These are phyloP conservation scores for Melanargia galathea DNA, from an alignment of 2,888 invertebrate species.

Conservation along the genomic window DNA sequence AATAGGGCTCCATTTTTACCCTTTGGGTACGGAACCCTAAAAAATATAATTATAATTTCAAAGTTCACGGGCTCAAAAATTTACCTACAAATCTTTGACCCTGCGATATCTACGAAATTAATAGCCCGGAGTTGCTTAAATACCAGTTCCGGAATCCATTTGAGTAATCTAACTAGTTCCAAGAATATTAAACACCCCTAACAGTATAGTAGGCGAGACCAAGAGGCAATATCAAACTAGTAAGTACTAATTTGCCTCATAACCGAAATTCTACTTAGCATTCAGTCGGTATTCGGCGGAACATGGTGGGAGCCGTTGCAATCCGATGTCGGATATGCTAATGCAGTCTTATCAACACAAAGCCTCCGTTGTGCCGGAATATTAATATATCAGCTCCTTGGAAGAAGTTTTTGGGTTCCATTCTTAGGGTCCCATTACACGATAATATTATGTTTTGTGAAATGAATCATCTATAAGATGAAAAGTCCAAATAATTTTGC, in stretches of 20 bases:
- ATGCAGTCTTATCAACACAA: slow-evolving; percentile 33
- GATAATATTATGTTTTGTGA: too few species aligned
- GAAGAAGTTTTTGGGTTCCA: slow-evolving; percentile 27
- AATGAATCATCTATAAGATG: too few species aligned
- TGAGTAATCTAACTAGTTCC: not conserved
- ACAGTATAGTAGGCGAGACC: slow-evolving; percentile 1
- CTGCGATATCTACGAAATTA: too few species aligned
- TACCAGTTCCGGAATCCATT: not conserved
- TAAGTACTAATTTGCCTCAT: slow-evolving; percentile 34
- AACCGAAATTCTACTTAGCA: slow-evolving; percentile 36
- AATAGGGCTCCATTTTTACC: too few species aligned
- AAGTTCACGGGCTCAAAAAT: too few species aligned
- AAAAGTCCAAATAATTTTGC: too few species aligned
- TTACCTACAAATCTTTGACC: too few species aligned
- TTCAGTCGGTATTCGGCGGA: slow-evolving; percentile 29
- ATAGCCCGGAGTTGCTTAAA: not conserved
- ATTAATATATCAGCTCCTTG: slow-evolving; percentile 33
- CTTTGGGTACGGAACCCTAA: too few species aligned
- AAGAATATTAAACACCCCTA: not conserved
- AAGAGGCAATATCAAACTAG: slow-evolving; percentile 31
- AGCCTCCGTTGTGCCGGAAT: slow-evolving; percentile 29
- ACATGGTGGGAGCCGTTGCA: slow-evolving; percentile 30
- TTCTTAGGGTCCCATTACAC: not conserved
- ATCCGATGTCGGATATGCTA: slow-evolving; percentile 37
- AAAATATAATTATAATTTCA: too few species aligned